Conservation (phyloP, 2,888 invertebrate species). For the Ptychoptera contaminata region DNA sequence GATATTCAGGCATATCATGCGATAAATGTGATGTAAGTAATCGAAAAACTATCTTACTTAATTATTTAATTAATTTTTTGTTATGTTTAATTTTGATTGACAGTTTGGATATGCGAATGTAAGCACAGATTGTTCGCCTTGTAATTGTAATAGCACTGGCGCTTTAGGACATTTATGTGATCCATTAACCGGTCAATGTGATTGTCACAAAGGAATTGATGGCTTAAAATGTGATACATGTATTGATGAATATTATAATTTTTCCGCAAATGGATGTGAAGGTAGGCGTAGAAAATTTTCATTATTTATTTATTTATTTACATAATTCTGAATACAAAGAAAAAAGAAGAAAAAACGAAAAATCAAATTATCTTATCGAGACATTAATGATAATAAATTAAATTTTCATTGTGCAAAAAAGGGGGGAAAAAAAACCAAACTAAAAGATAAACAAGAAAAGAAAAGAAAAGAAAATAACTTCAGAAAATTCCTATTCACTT, state of each 20-base stretch:
- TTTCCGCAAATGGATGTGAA: constrained; percentile 46
- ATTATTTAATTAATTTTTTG: neutral
- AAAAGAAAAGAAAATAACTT: no score
- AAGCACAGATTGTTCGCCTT: constrained; percentile 61
- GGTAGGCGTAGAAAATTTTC: constrained; percentile 39
- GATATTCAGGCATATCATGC: constrained; percentile 58
- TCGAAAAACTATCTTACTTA: neutral
- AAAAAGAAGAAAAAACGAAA: no score
- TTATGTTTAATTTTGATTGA: neutral
- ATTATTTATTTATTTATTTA: constrained; percentile 2
- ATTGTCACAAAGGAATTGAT: constrained; percentile 60
- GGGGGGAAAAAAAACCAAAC: no score
- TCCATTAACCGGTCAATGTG: constrained; percentile 58
- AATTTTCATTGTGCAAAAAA: no score
- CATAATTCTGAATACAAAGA: neutral
- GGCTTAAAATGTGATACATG: constrained; percentile 64
- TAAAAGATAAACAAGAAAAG: no score
- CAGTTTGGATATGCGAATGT: constrained; percentile 48
- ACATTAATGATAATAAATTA: no score
- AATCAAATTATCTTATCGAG: no score
- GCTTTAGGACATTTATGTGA: constrained; percentile 56
- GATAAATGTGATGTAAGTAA: constrained; percentile 40
- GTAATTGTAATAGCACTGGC: constrained; percentile 59
- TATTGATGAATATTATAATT: constrained; percentile 51
- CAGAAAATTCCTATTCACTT: no score